Base-by-base conservation (phyloP, 2,113 vertebrate genomes). In the Urocolius indicus region DNA sequence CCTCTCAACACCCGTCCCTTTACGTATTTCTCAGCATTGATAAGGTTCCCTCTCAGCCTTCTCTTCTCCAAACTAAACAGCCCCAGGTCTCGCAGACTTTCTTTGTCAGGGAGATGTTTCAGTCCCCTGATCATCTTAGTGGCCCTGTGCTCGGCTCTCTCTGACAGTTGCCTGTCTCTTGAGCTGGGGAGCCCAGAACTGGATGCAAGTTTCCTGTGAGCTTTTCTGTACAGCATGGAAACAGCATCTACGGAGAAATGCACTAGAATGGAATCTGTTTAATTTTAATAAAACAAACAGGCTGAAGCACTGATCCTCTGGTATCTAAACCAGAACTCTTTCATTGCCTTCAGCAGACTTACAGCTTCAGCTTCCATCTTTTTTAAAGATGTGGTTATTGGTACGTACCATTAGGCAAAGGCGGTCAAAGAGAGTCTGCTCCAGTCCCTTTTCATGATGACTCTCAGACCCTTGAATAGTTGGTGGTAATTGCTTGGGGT, bases 381-480 rank as follows among this genome's bases (percentile, higher is more conserved):
- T 36, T 4, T 29, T 21, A 7, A 9, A 46, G 16, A 13, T 1
- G 69, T 11, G 2, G 21, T 86, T 18, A 58, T 43, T 24, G 63
- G 71, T 16, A 86, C 84, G 2, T 96, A 98, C 98, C 98, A 98
- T 98, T 46, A 98, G 63, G 88, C 98, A 98, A 46, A 98, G 98
- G 8, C 98, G 93, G 76, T 98, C 97, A 84, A 98, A 98, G 6
- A 98, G 98, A 16, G 98, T 98, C 96, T 98, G 98, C 84, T 98
- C 98, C 89, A 98, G 22, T 20, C 98, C 98, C 67, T 92, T 92
- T 21, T 74, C 95, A 26, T 98, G 98, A 78, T 86, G 65, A 8
- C 98, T 96, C 57, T 98, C 98, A 18, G 98, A 98, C n/a, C 98
- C 98, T 90, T 98, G 98, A 90, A 98, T 62, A 11, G 98, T 98